These are phyloP conservation scores for Chironomus riparius DNA, from an alignment of 2,888 invertebrate species.

Conservation along the genomic window DNA sequence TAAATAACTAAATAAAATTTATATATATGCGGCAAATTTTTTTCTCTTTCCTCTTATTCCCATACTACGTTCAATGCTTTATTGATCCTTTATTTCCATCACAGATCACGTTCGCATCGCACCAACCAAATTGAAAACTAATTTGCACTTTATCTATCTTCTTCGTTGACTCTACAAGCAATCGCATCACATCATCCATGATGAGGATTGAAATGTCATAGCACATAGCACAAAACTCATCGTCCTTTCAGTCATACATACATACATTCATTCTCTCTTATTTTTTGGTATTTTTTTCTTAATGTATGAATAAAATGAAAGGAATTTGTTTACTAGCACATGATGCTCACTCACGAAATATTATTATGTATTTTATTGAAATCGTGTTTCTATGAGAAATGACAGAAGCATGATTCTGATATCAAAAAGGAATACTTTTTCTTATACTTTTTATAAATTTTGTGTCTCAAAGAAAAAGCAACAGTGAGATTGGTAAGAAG, in stretches of 20 bases:
- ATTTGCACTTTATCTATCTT: constrained; percentile 24
- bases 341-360: background rate
- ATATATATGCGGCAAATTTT: background rate
- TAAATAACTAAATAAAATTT: background rate
- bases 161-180: background rate
- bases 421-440: background rate
- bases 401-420: background rate
- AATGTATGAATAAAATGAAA: constrained; percentile 14
- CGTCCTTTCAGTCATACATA: background rate
- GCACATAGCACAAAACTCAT: background rate
- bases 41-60: background rate
- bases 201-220: background rate
- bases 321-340: background rate
- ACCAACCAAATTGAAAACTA: constrained; percentile 26
- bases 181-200: background rate
- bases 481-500: no score
- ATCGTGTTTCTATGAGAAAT: no score
- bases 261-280: background rate
- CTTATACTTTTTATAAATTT: background rate
- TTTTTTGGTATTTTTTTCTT: background rate
- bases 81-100: constrained; percentile 26
- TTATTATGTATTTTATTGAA: background rate
- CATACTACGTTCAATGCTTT: background rate
- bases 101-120: constrained; percentile 23
- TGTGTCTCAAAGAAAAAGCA: no score